phyloP scores from a whole-genome alignment of 2,888 invertebrate genomes.

The Tryphoninae sp. region DNA sequence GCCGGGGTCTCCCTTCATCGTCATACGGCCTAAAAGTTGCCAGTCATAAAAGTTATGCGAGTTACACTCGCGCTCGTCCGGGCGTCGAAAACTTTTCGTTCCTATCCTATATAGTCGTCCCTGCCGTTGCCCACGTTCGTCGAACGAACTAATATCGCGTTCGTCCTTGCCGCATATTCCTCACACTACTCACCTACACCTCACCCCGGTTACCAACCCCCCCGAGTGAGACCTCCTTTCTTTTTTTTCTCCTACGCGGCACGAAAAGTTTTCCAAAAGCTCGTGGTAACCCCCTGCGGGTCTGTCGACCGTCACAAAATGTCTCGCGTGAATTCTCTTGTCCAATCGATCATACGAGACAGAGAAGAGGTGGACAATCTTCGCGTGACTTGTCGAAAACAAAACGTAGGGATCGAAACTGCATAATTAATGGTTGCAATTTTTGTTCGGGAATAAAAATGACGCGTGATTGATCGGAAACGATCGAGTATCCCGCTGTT shows the following conservation, averaged over 20 bases:
- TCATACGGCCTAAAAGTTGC: conserved; percentile 69
- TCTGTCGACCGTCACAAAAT: conserved; percentile 43
- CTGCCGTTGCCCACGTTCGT: conserved; percentile 54
- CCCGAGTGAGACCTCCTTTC: conserved; percentile 3
- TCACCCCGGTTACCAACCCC: conserved; percentile 4
- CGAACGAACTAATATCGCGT: conserved; percentile 71
- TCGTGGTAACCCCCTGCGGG: conserved; percentile 20
- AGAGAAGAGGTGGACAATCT: background rate
- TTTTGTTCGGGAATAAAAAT: background rate
- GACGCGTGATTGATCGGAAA: background rate
- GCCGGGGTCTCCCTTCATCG: conserved; percentile 25
- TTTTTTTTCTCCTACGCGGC: conserved; percentile 10
- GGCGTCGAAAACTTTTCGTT: conserved; percentile 54
- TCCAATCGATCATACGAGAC: conserved; percentile 46
- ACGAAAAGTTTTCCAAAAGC: conserved; percentile 54
- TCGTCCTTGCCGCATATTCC: conserved; percentile 35
- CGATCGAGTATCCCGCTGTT: background rate
- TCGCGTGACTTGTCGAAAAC: background rate
- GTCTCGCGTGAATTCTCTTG: conserved; percentile 23
- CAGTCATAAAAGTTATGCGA: conserved; percentile 73
- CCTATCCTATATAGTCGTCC: conserved; percentile 35
- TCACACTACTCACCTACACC: conserved; percentile 3
- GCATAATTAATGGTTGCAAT: background rate
- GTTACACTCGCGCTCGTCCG: conserved; percentile 65
- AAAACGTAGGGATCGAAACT: background rate